Base-by-base conservation (phyloP, 1,140 invertebrate genomes). In the Polypedilum vanderplanki region DNA sequence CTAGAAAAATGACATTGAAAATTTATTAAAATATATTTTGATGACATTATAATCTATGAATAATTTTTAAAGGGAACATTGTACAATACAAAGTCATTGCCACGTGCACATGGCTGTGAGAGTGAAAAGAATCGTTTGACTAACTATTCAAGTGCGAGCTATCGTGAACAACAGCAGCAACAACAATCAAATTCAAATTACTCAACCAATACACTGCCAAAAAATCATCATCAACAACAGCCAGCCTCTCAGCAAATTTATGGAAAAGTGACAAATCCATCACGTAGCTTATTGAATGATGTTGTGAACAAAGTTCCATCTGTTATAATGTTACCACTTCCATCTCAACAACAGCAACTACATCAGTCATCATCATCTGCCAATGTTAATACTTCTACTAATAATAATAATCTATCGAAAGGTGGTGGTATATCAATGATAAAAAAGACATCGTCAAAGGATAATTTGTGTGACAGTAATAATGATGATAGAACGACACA, bases 281-380 rank as follows among this genome's bases (percentile, higher is more conserved):
- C 65, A 70, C 65, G 82, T 75, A 81, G 80, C 73, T 80, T 81
- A 46, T 82, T 82, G 65, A 79, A 81, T 40, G 82, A 79, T 74
- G 81, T 82, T 40, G 80, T 83, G 33, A 81, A 80, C 77, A 83
- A 83, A 64, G 81, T 83, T 65, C 81, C 81, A 18, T 81, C 81
- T 17, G 81, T 83, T 10, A 81, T 83, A 24, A 82, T 79, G 64
- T 80, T 82, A 74, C 81, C 81, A 9, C 77, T 40, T 12, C 74
- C 79, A 74, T 40, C 57, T 20, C 33, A 20, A 40, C 77, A 70
- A 74, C 75, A 70, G 64, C 75, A 75, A 46, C 75, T 75, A 33
- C 24, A 33, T 75, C 75, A 76, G 7, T 73, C 33, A 41, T 76
- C 76, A 41, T 18, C 70, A 75, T 75, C 76, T 22, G 41, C 74